These are phyloP conservation scores for Panagrolaimus sp. DNA, from an alignment of 1,140 invertebrate species.

Conservation along the genomic window DNA sequence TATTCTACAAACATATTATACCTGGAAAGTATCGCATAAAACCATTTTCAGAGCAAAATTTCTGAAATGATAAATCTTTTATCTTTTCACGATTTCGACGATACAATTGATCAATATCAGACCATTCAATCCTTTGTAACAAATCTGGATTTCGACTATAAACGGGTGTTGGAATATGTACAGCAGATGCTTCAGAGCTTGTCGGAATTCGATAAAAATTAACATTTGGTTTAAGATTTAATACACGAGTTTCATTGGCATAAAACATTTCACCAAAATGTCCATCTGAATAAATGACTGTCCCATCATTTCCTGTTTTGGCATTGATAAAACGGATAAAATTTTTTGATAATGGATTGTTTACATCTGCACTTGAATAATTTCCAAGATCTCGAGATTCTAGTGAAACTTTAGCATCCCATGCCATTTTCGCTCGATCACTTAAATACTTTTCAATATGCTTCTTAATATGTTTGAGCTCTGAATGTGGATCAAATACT, in stretches of 20 bases:
- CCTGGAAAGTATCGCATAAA: conserved; percentile 57
- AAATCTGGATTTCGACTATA: conserved; percentile 56
- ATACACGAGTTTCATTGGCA: conserved; percentile 26
- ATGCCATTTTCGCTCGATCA: conserved; percentile 52
- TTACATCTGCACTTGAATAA: conserved; percentile 35
- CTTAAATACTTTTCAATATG: conserved; percentile 50
- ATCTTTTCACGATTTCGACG: conserved; percentile 50
- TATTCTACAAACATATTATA: conserved; percentile 5
- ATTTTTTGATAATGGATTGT: conserved; percentile 43
- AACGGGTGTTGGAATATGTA: conserved; percentile 55
- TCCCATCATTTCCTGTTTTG: conserved; percentile 36
- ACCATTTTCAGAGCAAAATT: conserved; percentile 56
- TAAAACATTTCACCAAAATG: conserved; percentile 39
- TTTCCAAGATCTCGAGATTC: conserved; percentile 39
- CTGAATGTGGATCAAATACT: conserved; percentile 49
- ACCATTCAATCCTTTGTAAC: conserved; percentile 52
- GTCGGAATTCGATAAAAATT: conserved; percentile 56
- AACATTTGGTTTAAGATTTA: conserved; percentile 40
- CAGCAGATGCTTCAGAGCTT: conserved; percentile 51
- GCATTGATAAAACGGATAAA: conserved; percentile 55
- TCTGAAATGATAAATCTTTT: conserved; percentile 56
- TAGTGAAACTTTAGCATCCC: conserved; percentile 54
- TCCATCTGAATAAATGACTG: conserved; percentile 32
- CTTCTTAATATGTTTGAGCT: conserved; percentile 45
- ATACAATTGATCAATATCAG: conserved; percentile 55